A percentile compares a stretch with the other conserved stretches of the same genome.
Evolutionary conservation across 2,797 vertebrate genomes (phyloP).

Genomic region (Molossus molossus): DNA sequence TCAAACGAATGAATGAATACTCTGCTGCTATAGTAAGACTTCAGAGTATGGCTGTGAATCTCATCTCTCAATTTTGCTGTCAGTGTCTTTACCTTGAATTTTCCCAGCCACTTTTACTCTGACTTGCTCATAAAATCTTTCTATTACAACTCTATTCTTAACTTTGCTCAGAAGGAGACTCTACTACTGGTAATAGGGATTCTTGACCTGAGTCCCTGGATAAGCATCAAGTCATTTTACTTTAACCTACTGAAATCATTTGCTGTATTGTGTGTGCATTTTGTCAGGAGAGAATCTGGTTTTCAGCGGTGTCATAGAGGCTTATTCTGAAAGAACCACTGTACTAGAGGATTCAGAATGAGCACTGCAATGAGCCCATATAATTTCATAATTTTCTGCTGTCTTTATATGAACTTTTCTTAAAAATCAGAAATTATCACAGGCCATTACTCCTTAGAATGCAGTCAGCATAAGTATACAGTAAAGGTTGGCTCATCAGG

Average conservation of each 20-base stretch:
- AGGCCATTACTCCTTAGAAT: neutral
- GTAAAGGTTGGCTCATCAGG: neutral
- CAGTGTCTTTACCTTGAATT: neutral
- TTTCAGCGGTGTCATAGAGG: neutral
- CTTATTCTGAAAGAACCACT: neutral
- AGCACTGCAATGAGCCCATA: neutral
- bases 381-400: neutral
- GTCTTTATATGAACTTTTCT: neutral
- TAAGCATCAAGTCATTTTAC: neutral
- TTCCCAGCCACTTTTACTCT: neutral
- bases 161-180: neutral
- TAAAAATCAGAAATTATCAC: conserved; percentile 31
- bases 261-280: neutral
- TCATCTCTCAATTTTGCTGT: neutral
- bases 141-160: neutral
- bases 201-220: neutral
- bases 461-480: neutral
- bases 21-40: neutral
- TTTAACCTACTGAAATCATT: conserved; percentile 3
- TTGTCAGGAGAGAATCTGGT: neutral
- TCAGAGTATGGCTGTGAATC: neutral
- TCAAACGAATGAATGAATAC: neutral
- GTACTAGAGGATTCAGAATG: neutral
- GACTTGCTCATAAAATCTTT: neutral
- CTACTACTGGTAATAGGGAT: neutral